Evolutionary conservation across 2,888 invertebrate genomes (phyloP).

Genomic region (Trichopoda pennipes): DNA sequence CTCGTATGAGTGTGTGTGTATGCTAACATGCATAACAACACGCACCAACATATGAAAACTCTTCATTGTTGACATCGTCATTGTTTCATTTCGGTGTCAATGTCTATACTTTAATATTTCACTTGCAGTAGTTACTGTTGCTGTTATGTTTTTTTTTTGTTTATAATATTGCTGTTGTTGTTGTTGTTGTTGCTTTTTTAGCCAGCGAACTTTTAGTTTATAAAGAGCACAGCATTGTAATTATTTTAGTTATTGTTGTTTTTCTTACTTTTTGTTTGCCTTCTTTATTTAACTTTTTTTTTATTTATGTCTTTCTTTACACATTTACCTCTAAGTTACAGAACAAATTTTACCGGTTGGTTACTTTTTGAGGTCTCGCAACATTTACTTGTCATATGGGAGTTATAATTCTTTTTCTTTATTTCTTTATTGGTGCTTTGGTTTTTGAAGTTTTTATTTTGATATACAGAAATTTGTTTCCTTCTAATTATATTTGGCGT

Average conservation of each 20-base stretch:
- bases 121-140: constrained; percentile 28
- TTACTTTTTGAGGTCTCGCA: constrained; percentile 27
- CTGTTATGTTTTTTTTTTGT: neutral
- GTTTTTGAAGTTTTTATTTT: constrained; percentile 2
- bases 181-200: constrained; percentile 25
- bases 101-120: constrained; percentile 54
- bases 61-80: constrained; percentile 58
- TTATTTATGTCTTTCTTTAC: neutral
- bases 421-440: constrained; percentile 19
- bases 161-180: constrained; percentile 6
- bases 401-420: constrained; percentile 33
- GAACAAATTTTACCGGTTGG: constrained; percentile 35
- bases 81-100: constrained; percentile 63
- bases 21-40: constrained; percentile 51
- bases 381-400: constrained; percentile 51
- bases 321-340: constrained; percentile 10
- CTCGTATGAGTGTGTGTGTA: constrained; percentile 8
- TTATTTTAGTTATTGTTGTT: constrained; percentile 11
- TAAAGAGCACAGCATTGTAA: constrained; percentile 35
- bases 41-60: constrained; percentile 25
- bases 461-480: constrained; percentile 21
- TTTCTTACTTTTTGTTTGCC: neutral
- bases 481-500: constrained; percentile 23
- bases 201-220: constrained; percentile 26
- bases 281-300: neutral